Base-by-base conservation (phyloP, 1,140 invertebrate genomes). In the Penaeus indicus region DNA sequence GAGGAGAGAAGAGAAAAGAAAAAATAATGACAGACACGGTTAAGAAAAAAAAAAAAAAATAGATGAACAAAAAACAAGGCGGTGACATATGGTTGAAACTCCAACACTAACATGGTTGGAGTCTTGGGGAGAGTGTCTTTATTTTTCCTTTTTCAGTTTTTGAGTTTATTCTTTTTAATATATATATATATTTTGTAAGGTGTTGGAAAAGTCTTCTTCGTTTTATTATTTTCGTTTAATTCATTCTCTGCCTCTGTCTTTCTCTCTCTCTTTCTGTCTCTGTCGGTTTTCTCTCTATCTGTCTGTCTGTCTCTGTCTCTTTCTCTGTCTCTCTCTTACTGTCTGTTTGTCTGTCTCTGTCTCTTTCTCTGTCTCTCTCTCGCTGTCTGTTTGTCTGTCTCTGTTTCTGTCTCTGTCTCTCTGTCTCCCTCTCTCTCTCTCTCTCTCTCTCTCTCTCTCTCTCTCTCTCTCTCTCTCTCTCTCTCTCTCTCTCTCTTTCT, bases 21-120 rank as follows among this genome's bases (percentile, higher is more conserved):
- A n/a, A 82, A 84, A 84, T 67, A 84, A 38, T 84, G 82, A 84
- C 82, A 84, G 82, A 84, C 82, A 42, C 38, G 21, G 63, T 64
- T 67, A 54, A 13, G 10, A 16, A 16, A 84, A 84, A 84, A 16
- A 16, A 84, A 84, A 84, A 84, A 84, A 84, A 84, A 84, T 67
- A 63, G 19, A 84, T 84, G 62, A 42, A 64, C 32, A 67, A 67
- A 84, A 84, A 84, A 84, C 82, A 84, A 84, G 82, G 21, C 62
- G 82, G 82, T 84, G 82, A 84, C 82, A 84, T 27, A 16, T 21
- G 32, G 63, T 1, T 42, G 18, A 77, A 67, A 64, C 54, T 54
- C 54, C 54, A 25, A 67, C 32, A 67, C 13, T 32, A 21, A 69
- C 60, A 47, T 8, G 61, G 79, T 13, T 38, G 25, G 79, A 10